Evolutionary conservation across 2,888 invertebrate species (phyloP).

Genomic region (Spatulosminthurus flaviceps): DNA sequence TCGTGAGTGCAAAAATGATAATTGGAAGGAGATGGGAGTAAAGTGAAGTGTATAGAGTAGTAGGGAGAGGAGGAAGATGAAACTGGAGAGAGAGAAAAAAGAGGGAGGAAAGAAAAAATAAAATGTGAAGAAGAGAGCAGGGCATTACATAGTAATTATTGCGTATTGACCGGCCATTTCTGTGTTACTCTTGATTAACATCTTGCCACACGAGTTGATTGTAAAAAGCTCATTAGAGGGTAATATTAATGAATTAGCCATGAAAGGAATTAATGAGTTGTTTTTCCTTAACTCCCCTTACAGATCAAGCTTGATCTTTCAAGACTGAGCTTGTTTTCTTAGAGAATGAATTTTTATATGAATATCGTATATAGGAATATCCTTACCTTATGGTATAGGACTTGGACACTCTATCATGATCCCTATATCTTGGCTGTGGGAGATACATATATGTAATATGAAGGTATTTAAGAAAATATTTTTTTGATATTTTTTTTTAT

Average conservation of each 20-base stretch:
- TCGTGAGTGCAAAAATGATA: conserved; percentile 1
- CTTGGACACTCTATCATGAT: no score
- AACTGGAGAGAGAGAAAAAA: no score
- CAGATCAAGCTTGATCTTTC: background rate
- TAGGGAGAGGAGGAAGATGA: background rate
- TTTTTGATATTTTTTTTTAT: background rate
- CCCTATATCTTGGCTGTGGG: no score
- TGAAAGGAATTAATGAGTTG: conserved; percentile 30
- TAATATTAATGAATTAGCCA: conserved; percentile 28
- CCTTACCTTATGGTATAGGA: no score
- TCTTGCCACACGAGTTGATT: conserved; percentile 25
- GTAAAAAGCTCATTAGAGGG: conserved; percentile 23
- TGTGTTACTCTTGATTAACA: conserved; percentile 14
- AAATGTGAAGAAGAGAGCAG: conserved; percentile 24
- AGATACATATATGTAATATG: no score
- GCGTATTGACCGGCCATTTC: conserved; percentile 27
- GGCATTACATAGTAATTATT: conserved; percentile 30
- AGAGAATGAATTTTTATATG: no score
- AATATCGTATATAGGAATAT: no score
- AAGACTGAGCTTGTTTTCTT: background rate
- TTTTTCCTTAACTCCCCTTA: conserved; percentile 4
- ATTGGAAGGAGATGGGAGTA: background rate
- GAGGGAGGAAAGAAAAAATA: no score
- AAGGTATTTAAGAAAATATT: background rate
- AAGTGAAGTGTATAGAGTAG: background rate